Evolutionary conservation across 2,113 vertebrate species (phyloP).

Genomic region (Corvus moneduloides): DNA sequence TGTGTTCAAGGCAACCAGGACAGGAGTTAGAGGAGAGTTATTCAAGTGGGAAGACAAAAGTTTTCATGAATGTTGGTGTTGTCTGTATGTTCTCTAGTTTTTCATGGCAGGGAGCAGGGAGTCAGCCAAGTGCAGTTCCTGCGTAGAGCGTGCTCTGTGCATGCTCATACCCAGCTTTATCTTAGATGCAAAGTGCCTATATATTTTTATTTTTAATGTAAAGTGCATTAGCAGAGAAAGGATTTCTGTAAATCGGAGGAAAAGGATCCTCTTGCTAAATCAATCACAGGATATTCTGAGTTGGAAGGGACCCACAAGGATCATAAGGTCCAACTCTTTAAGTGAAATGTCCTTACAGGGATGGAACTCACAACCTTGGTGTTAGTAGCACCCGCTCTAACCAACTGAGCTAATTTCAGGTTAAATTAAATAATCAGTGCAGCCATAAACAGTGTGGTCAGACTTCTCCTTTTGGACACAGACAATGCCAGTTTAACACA

Average conservation of each 20-base stretch:
- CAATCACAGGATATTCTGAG: not conserved
- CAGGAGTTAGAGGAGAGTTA: not conserved
- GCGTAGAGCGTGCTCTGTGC: accelerated
- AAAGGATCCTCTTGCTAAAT: not conserved
- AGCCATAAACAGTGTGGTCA: not conserved
- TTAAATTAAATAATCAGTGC: not conserved
- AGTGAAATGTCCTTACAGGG: not conserved
- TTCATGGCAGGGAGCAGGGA: not conserved
- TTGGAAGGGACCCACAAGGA: not conserved
- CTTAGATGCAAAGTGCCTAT: not conserved
- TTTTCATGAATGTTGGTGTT: not conserved
- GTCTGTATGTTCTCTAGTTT: not conserved
- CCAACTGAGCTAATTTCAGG: not conserved
- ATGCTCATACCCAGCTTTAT: not conserved
- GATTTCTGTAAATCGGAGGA: not conserved
- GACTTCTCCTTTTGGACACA: not conserved
- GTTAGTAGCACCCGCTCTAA: not conserved
- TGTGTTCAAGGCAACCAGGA: not conserved
- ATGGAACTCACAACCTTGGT: not conserved
- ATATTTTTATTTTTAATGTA: not conserved
- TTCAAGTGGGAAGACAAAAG: not conserved
- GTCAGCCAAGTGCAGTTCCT: not conserved
- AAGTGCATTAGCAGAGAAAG: not conserved
- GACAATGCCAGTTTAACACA: not conserved
- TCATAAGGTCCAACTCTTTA: not conserved